Conservation (phyloP, 2,113 vertebrate genomes). For the Laticauda laticaudata region DNA sequence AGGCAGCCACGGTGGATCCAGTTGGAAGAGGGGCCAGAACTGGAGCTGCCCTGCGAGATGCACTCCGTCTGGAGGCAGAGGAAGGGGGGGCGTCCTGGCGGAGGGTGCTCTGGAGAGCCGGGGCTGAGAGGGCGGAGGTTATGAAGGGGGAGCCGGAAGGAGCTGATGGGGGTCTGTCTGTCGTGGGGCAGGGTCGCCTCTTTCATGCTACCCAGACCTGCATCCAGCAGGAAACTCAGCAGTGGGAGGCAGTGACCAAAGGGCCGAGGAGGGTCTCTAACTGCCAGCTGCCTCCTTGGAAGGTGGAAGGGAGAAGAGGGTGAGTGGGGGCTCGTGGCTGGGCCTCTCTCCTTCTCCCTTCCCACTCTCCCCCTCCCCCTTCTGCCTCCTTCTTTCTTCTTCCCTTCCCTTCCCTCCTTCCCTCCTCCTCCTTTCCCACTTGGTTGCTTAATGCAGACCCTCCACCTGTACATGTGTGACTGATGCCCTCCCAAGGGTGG, state of each 20-base stretch:
- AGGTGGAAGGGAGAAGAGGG: neutral
- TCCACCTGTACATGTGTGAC: neutral
- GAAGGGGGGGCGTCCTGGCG: neutral
- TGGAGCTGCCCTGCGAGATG: neutral
- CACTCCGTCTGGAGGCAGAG: neutral
- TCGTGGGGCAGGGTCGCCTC: neutral
- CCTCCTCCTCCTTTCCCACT: constrained; percentile 10
- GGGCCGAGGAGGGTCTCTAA: neutral
- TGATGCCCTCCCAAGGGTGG: neutral
- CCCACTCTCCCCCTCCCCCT: no score
- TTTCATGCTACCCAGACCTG: neutral
- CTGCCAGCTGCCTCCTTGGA: neutral
- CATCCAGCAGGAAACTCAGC: neutral
- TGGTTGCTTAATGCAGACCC: neutral
- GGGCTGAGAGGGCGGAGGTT: neutral
- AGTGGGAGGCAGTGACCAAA: neutral
- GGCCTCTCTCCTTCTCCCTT: neutral
- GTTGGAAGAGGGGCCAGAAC: neutral
- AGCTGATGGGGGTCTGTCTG: neutral
- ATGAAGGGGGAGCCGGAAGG: neutral
- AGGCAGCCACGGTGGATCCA: neutral
- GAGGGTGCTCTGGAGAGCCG: neutral
- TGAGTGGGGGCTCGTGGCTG: neutral
- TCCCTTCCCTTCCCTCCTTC: neutral
- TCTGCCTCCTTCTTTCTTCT: no score